Evolutionary conservation across 2,888 invertebrate species (phyloP), one percentile per base, ranked within the genome.

Genomic region (Chymomyza caudatula): DNA sequence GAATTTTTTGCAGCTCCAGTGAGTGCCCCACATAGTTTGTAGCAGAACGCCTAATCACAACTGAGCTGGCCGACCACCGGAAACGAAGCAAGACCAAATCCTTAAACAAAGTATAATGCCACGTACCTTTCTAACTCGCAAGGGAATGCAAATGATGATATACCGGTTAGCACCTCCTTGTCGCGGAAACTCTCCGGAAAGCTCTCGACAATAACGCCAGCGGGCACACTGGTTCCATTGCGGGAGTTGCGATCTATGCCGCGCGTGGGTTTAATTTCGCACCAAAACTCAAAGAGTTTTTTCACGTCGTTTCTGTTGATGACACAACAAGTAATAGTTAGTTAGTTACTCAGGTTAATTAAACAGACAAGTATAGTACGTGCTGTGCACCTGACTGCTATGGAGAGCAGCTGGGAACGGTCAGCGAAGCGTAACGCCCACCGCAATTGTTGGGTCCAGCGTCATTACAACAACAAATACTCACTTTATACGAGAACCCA

Each of bases 141-240:
- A 15, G 96, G 97, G 92, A 96, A 98, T 80, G 96, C 95, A 92
- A 98, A 98, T 91, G 96, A 95, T 52, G 97, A 96, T 85, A 97
- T 94, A 86, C 95, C 94, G 89, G 94, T 95, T 65, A 98, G 92
- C 76, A 97, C 94, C 89, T 96, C 96, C 89, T 95, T 94, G 91
- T 97, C 96, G 87, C 93, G 94, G 89, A 95, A 97, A 67, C 92
- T 92, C 76, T 95, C 95, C 52, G 98, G 97, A 91, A 94, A 97
- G 89, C 95, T 95, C 89, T 95, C 95, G 54, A 96, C 91, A 82
- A 97, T 94, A 91, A 94, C 70, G 52, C 89, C 90, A 72, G 87
- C 74, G 22, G 86, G 78, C 44, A 79, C 75, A 49, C 73, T 56
- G 3, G 60, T 61, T 54, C 77, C 79, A 60, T 71, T 71, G 6